phyloP scores from a whole-genome alignment of 2,113 vertebrate species.

The Entelurus aequoreus region DNA sequence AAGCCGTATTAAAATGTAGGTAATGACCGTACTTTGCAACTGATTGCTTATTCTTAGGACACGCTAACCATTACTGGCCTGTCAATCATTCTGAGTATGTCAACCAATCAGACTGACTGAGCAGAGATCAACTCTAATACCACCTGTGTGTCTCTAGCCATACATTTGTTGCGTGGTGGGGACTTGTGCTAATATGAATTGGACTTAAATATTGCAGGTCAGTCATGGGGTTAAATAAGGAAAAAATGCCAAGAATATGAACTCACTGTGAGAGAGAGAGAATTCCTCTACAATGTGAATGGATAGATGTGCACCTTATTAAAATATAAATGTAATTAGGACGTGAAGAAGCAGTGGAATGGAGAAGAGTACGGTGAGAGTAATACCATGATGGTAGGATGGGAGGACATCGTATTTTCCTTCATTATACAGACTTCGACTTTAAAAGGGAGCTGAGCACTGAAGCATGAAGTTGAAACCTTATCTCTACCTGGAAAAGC shows the following conservation, averaged over 20 bases:
- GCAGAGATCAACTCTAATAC: slow-evolving; percentile 6
- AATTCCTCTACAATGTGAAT: neutral
- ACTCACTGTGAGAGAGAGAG: neutral
- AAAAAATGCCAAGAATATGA: neutral
- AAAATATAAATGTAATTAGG: neutral
- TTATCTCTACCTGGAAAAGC: slow-evolving; percentile 16
- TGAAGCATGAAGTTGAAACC: slow-evolving; percentile 38
- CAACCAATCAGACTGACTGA: neutral
- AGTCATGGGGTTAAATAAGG: slow-evolving; percentile 39
- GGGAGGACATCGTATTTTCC: slow-evolving; percentile 32
- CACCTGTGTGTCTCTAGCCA: slow-evolving; percentile 1
- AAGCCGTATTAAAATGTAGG: no score
- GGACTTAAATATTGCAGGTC: slow-evolving; percentile 64
- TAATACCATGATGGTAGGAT: slow-evolving; percentile 27
- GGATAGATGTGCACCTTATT: neutral
- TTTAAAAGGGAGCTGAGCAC: slow-evolving; percentile 32
- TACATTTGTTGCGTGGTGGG: slow-evolving; percentile 24
- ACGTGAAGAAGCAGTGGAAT: neutral
- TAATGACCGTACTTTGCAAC: no score
- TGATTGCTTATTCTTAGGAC: no score
- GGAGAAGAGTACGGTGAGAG: neutral
- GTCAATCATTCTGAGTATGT: no score
- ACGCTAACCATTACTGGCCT: no score
- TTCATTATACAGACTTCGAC: slow-evolving; percentile 25
- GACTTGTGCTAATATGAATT: slow-evolving; percentile 61